Evolutionary conservation across 2,113 vertebrate species (phyloP).

Genomic region (Periophthalmodon schlosseri): DNA sequence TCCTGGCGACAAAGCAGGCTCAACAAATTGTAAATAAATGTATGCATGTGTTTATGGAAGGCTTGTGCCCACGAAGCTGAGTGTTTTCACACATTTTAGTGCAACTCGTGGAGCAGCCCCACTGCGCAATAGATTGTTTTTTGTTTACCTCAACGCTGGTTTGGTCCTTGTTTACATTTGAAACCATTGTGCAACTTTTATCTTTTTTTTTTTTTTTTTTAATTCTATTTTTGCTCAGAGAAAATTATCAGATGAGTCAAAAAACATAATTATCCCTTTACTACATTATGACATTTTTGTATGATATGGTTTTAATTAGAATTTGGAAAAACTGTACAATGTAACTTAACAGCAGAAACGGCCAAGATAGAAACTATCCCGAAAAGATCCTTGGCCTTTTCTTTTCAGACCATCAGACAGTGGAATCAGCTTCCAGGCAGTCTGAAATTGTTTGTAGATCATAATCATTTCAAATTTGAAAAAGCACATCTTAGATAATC

Average conservation of each 20-base stretch:
- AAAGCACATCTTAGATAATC: no score
- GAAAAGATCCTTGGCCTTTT: no score
- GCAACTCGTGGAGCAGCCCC: no score
- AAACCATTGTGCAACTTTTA: neutral
- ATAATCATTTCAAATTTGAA: no score
- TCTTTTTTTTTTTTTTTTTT: neutral
- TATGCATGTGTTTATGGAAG: neutral
- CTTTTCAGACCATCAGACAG: no score
- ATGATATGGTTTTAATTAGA: neutral
- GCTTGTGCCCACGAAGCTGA: neutral
- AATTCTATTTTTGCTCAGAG: no score
- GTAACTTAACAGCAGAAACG: neutral
- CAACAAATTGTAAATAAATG: slow-evolving; percentile 4
- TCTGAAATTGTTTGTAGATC: no score
- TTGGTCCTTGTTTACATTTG: neutral
- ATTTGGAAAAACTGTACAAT: neutral
- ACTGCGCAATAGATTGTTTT: no score
- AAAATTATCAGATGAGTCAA: neutral
- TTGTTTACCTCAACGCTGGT: neutral
- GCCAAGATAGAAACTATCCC: neutral
- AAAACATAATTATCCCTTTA: neutral
- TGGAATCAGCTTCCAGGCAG: no score
- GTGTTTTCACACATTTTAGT: no score
- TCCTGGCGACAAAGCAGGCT: slow-evolving; percentile 12
- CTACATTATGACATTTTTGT: neutral